These are phyloP conservation scores for Dromius quadrimaculatus DNA, from an alignment of 2,888 invertebrate species.

Conservation along the genomic window DNA sequence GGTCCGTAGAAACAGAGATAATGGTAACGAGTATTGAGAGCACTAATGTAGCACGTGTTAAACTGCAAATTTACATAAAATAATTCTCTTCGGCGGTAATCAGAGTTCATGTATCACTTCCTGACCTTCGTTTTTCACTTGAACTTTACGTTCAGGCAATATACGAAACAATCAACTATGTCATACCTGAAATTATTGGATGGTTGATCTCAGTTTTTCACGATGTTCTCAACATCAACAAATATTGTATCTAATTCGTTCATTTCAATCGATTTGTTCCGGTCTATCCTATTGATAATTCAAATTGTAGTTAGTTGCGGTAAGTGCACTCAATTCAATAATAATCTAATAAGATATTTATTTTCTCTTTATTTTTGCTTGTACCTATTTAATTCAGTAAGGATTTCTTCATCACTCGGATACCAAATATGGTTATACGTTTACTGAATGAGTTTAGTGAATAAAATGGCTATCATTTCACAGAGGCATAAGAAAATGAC, in stretches of 20 bases:
- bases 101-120: conserved; percentile 30
- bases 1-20: background rate
- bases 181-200: background rate
- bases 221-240: background rate
- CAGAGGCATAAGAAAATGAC: conserved; percentile 9
- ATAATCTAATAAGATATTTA: no score
- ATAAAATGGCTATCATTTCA: conserved; percentile 3
- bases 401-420: no score
- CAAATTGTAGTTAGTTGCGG: conserved; percentile 1
- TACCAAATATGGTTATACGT: conserved; percentile 7
- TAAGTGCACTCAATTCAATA: no score
- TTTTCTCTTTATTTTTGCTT: no score
- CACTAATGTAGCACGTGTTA: conserved; percentile 32
- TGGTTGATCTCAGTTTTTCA: background rate
- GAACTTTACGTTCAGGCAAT: conserved; percentile 24
- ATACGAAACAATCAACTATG: background rate
- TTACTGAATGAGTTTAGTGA: conserved; percentile 3
- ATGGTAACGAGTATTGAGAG: conserved; percentile 21
- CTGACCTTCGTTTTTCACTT: conserved; percentile 17
- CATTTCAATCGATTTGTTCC: background rate
- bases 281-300: background rate
- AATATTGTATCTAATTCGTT: background rate
- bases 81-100: conserved; percentile 26
- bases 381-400: no score
- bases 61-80: conserved; percentile 23